Evolutionary conservation across 1,140 invertebrate species (phyloP).

Genomic region (Diorhabda carinulata): DNA sequence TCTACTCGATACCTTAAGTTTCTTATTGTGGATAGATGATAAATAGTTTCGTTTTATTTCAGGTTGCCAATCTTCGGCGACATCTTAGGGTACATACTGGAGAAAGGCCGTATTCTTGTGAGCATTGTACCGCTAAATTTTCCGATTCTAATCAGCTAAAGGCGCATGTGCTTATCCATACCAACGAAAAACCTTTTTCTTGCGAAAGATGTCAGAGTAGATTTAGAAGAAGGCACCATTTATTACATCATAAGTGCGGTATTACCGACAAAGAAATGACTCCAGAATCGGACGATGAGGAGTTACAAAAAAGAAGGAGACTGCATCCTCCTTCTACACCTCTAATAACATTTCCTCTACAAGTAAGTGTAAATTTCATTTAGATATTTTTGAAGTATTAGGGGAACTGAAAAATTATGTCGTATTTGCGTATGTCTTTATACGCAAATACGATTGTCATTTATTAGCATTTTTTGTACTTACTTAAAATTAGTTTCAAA

Average conservation of each 20-base stretch:
- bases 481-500: no score
- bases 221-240: conserved; percentile 78
- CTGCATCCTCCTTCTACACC: conserved; percentile 45
- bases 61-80: conserved; percentile 84
- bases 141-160: conserved; percentile 93
- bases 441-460: no score
- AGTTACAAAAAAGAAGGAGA: conserved; percentile 40
- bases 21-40: background rate
- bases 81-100: conserved; percentile 94
- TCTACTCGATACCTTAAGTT: no score
- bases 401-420: no score
- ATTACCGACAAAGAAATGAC: conserved; percentile 32
- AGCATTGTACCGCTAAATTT: conserved; percentile 83
- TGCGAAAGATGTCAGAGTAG: conserved; percentile 71
- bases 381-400: no score
- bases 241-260: conserved; percentile 80
- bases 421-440: no score
- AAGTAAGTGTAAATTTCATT: conserved; percentile 10
- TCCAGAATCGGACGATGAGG: conserved; percentile 42
- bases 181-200: conserved; percentile 82
- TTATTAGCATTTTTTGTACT: no score
- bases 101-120: conserved; percentile 89
- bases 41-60: background rate
- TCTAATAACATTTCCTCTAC: conserved; percentile 36
- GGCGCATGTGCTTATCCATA: conserved; percentile 83